Conservation (phyloP, 1,140 invertebrate genomes). For the Drosophila subpulchrella region DNA sequence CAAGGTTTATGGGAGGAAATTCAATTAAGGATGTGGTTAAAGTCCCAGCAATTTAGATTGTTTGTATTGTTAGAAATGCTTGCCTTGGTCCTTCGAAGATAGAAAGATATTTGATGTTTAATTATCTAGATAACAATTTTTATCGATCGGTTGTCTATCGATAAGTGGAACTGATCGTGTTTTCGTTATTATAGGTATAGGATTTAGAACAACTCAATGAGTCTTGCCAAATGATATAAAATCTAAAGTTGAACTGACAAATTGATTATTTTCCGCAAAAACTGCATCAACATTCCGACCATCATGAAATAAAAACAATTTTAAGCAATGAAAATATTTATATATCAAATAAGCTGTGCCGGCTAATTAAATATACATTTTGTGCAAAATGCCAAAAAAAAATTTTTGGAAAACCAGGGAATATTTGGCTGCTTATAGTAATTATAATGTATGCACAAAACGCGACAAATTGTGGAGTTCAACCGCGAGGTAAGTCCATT, state of each 20-base stretch:
- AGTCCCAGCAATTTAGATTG: background rate
- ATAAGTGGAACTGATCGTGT: too few relatives aligned
- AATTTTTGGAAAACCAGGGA: background rate
- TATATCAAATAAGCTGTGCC: background rate
- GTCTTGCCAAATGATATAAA: too few relatives aligned
- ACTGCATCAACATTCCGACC: background rate
- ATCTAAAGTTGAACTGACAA: too few relatives aligned
- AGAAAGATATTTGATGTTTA: too few relatives aligned
- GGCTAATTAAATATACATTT: constrained; percentile 6
- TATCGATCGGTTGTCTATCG: too few relatives aligned
- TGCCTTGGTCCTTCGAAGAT: too few relatives aligned
- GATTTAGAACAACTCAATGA: too few relatives aligned
- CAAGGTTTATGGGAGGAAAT: background rate
- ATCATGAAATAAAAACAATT: constrained; percentile 1
- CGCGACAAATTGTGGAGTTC: constrained; percentile 14
- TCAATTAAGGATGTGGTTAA: background rate
- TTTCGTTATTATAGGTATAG: too few relatives aligned
- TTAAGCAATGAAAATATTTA: constrained; percentile 7
- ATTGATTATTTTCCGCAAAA: too few relatives aligned
- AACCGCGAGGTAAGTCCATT: constrained; percentile 5
- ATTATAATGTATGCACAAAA: constrained; percentile 1
- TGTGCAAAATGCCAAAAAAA: constrained; percentile 3
- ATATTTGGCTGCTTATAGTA: background rate
- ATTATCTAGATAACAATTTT: too few relatives aligned
- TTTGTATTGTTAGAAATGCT: too few relatives aligned